Evolutionary conservation across 2,888 invertebrate genomes (phyloP), one percentile per base, ranked within the genome.

Genomic region (Aethes cnicana): DNA sequence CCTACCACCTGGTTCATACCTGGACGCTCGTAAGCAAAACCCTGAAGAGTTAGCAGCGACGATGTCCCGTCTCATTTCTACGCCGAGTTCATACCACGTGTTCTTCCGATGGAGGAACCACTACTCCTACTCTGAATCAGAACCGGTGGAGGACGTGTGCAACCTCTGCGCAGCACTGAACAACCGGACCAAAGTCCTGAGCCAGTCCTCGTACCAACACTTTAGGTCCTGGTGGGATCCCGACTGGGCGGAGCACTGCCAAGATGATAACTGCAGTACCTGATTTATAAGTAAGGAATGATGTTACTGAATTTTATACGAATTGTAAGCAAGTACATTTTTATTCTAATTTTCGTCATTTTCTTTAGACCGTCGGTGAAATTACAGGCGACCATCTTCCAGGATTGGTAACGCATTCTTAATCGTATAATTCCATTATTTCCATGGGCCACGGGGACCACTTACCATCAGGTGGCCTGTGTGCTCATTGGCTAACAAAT

Each of bases 141-240:
- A 59, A 1, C 9, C 2, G 0, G 39, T 37, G 0, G 74, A 77
- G n/a, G 78, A 77, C 33, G 66, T 84, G 0, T 86, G 86, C 54
- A 56, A 63, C 0, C 30, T 85, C 3, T 86, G 86, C 41, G 68
- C 69, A 16, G 81, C 81, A 0, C 57, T 86, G 0, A 77, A 84
- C 49, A 63, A 79, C 25, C 55, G 55, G 12, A 53, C 55, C 0
- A 57, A 62, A 53, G 33, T 74, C 41, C 43, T 66, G n/a, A 63
- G 50, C 11, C 54, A 23, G 1, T 66, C 65, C 1, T 55, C 61
- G 9, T 79, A 84, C n/a, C 39, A 65, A 0, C 33, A 77, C 1
- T 83, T 85, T 36, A 69, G 84, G 16, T 39, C 52, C 4, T 85
- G 84, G 84, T 85, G 84, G 84, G 56, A 75, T 46, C 78, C 78